Evolutionary conservation across 2,113 vertebrate species (phyloP), one percentile per base, ranked within the genome.

Genomic region (Bagarius yarrelli): DNA sequence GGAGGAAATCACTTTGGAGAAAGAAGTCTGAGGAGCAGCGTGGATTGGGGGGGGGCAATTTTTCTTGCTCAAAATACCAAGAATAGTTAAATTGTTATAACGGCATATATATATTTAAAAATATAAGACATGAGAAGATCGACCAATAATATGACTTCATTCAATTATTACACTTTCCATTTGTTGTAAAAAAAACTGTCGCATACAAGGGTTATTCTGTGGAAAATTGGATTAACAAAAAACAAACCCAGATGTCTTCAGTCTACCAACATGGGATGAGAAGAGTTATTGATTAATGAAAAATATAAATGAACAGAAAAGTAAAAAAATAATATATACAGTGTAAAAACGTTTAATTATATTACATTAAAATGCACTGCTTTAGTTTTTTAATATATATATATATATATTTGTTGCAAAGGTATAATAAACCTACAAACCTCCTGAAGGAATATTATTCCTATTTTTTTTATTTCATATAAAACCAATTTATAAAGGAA

Each of bases 21-120:
- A 70, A 77, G 61, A 83, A 81, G 83, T 81, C 81, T 81, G 75
- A 86, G 84, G 34, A 74, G 80, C 44, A 79, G 70, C 25, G 61
- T 52, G 8, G 71, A 74, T 64, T n/a, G n/a, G n/a, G n/a, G n/a
- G n/a, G 21, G 84, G 64, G 81, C 52, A 78, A 69, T 55, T 63
- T 60, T 25, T 81, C 36, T 81, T 78, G 57, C 59, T 47, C 21
- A 76, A 81, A 73, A 63, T 72, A 81, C 61, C 76, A 44, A 84
- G 23, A 73, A 40, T 50, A 25, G 15, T 40, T 64, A 4, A 8
- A 4, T 40, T n/a, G n/a, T n/a, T n/a, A n/a, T n/a, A n/a, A n/a
- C n/a, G 3, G 36, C 8, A 8, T 40, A 40, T 40, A 40, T 8
- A 40, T 40, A 40, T 8, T 4, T 40, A 40, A 40, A 8, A 30